Evolutionary conservation across 1,140 invertebrate species (phyloP).

Genomic region (fruit fly (Drosophila melanogaster)): Release_6_plus_ISO1_MT NT_033779.5:17940501-17941000

Average conservation of each 20-base stretch:
- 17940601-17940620: not conserved
- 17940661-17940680: constrained; percentile 66
- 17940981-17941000: constrained; percentile 29
- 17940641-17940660: constrained; percentile 75
- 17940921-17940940: constrained; percentile 73
- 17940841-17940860: constrained; percentile 67
- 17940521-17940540: constrained; percentile 72
- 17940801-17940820: constrained; percentile 64
- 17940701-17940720: constrained; percentile 53
- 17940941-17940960: constrained; percentile 25
- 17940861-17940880: constrained; percentile 39
- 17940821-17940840: constrained; percentile 80
- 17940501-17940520: constrained; percentile 29
- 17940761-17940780: constrained; percentile 52
- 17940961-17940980: constrained; percentile 18
- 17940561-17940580: constrained; percentile 64
- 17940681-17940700: constrained; percentile 73
- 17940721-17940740: constrained; percentile 80
- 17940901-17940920: constrained; percentile 76
- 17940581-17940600: constrained; percentile 27
- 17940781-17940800: constrained; percentile 28
- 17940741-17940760: constrained; percentile 76
- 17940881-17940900: constrained; percentile 50
- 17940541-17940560: constrained; percentile 64
- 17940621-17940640: not conserved